phyloP scores from a whole-genome alignment of 2,888 invertebrate species.

The Drosophila peninsularis region DNA sequence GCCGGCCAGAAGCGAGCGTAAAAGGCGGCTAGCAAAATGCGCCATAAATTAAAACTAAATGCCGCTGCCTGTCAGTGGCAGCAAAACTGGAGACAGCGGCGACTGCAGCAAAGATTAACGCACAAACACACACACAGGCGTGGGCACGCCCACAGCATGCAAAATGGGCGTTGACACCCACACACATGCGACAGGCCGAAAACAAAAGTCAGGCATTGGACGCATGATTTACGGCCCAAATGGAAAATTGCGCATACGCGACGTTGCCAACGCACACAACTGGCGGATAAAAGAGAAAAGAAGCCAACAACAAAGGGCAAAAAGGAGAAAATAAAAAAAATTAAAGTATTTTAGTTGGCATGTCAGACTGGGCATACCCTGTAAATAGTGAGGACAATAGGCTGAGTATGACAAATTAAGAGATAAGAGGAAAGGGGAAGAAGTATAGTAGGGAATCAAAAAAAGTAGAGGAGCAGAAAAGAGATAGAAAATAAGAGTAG shows the following conservation, averaged over 20 bases:
- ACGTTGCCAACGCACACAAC: slow-evolving; percentile 42
- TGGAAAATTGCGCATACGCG: slow-evolving; percentile 78
- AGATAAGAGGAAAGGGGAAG: too few relatives aligned
- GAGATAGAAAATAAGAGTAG: too few relatives aligned
- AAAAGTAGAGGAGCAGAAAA: too few relatives aligned
- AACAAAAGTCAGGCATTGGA: slow-evolving; percentile 75
- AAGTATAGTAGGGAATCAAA: too few relatives aligned
- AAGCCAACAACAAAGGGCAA: slow-evolving; percentile 2
- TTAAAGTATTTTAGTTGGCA: neutral
- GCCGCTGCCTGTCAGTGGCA: slow-evolving; percentile 76
- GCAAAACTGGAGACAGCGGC: slow-evolving; percentile 59
- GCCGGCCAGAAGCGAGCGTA: slow-evolving; percentile 20
- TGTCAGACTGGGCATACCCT: neutral
- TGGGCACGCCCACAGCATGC: slow-evolving; percentile 50
- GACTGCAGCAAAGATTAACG: slow-evolving; percentile 76
- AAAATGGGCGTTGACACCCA: slow-evolving; percentile 54
- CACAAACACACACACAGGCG: slow-evolving; percentile 36
- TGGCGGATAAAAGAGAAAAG: slow-evolving; percentile 2
- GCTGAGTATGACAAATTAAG: too few relatives aligned
- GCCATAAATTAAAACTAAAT: slow-evolving; percentile 81
- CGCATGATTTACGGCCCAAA: slow-evolving; percentile 73
- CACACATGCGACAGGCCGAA: slow-evolving; percentile 50
- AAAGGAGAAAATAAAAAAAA: neutral
- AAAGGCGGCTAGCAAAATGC: slow-evolving; percentile 61
- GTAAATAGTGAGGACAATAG: too few relatives aligned